phyloP scores from a whole-genome alignment of 1,140 invertebrate species.

The Phymastichus coffea region DNA sequence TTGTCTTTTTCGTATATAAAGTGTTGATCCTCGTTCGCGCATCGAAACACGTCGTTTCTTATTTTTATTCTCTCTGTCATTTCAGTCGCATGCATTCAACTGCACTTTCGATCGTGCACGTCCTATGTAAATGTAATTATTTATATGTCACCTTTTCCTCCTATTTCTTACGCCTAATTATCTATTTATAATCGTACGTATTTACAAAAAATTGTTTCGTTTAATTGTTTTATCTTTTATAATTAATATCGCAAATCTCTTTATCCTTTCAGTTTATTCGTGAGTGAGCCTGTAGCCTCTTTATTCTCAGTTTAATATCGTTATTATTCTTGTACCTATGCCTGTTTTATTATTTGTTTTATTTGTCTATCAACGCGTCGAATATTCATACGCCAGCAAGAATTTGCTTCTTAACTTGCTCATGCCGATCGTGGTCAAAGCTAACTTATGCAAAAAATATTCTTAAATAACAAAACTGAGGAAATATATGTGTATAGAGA shows the following conservation, averaged over 20 bases:
- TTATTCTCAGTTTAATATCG: constrained; percentile 23
- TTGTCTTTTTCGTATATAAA: constrained; percentile 4
- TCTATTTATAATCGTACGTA: constrained; percentile 45
- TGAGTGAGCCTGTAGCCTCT: constrained; percentile 41
- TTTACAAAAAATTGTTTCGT: constrained; percentile 49
- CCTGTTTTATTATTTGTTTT: neutral
- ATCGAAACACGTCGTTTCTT: neutral
- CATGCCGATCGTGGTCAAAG: too few species aligned
- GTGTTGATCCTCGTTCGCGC: neutral
- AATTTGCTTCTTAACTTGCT: too few species aligned
- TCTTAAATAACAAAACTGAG: too few species aligned
- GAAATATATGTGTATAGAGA: too few species aligned
- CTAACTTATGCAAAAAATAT: too few species aligned
- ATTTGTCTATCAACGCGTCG: too few species aligned
- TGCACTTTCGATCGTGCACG: constrained; percentile 11
- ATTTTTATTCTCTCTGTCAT: neutral
- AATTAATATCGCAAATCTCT: constrained; percentile 46
- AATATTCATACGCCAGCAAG: too few species aligned
- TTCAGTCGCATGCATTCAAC: neutral
- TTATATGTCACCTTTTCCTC: constrained; percentile 32
- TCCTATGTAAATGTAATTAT: constrained; percentile 9
- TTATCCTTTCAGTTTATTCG: constrained; percentile 50
- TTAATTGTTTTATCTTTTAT: constrained; percentile 37
- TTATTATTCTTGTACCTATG: constrained; percentile 14
- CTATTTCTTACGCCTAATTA: constrained; percentile 30